These are phyloP conservation scores for Drosophila siamana DNA, from an alignment of 2,888 invertebrate species.

Conservation along the genomic window DNA sequence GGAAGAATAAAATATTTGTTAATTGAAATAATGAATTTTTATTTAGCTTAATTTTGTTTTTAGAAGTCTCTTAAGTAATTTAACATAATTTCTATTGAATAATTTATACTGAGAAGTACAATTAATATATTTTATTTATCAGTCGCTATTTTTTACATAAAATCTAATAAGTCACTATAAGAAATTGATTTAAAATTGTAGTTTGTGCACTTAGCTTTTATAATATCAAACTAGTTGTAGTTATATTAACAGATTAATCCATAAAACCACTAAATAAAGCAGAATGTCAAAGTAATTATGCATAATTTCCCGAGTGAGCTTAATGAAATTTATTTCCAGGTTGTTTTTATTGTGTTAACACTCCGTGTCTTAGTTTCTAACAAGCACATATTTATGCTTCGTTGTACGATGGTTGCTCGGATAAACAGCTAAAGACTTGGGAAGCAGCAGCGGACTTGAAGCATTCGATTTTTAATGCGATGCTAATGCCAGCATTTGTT, in stretches of 20 bases:
- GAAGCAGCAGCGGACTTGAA: conserved; percentile 1
- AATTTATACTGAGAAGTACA: too few relatives aligned
- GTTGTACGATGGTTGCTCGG: background rate
- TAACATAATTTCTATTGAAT: too few relatives aligned
- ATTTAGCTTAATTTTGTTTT: too few relatives aligned
- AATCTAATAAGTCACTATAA: too few relatives aligned
- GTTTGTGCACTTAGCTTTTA: background rate
- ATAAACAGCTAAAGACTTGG: conserved; percentile 1
- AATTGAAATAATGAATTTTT: too few relatives aligned
- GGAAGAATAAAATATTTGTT: too few relatives aligned
- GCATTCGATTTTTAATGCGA: background rate
- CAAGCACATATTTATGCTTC: background rate
- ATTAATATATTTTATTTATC: too few relatives aligned
- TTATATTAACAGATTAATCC: background rate
- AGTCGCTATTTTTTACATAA: too few relatives aligned
- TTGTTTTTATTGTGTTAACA: background rate
- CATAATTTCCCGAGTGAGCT: background rate
- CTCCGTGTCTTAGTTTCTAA: background rate
- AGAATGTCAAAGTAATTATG: conserved; percentile 1
- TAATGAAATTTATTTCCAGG: background rate
- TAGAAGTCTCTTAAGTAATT: too few relatives aligned
- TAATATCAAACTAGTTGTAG: background rate
- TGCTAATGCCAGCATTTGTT: conserved; percentile 2
- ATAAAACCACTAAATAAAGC: background rate
- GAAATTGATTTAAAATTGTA: too few relatives aligned